Evolutionary conservation across 2,113 vertebrate genomes (phyloP).

Genomic region (Pelvicachromis taeniatus): DNA sequence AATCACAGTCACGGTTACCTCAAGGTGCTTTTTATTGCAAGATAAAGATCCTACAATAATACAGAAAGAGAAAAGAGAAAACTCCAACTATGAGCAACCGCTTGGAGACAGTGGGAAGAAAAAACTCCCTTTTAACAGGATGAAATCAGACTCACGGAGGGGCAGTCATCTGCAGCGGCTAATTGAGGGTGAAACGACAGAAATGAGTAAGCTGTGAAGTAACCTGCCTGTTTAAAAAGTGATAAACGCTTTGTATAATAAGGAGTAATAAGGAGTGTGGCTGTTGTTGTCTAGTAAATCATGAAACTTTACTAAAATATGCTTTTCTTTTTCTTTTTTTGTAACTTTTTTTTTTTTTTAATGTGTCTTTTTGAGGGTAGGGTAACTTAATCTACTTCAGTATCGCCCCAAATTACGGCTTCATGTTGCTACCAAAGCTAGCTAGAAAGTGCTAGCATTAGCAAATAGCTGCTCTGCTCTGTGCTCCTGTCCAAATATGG

Average conservation of each 20-base stretch:
- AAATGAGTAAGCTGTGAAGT: background rate
- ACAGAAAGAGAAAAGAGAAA: background rate
- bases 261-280: too few relatives aligned
- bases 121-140: background rate
- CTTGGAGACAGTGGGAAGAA: background rate
- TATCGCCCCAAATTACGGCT: background rate
- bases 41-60: background rate
- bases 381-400: background rate
- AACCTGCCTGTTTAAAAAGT: background rate
- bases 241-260: background rate
- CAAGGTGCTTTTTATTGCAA: background rate
- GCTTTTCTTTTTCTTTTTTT: background rate
- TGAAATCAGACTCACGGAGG: background rate
- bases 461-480: background rate
- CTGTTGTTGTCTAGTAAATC: background rate
- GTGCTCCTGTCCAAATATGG: background rate
- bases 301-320: background rate
- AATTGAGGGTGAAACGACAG: background rate
- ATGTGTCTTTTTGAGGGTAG: background rate
- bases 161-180: background rate
- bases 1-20: background rate
- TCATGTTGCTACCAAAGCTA: background rate
- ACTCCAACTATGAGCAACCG: background rate
- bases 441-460: background rate
- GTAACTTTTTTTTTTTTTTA: background rate